These are phyloP conservation scores for Arenaria interpres DNA, from an alignment of 2,113 vertebrate species.

Conservation along the genomic window DNA sequence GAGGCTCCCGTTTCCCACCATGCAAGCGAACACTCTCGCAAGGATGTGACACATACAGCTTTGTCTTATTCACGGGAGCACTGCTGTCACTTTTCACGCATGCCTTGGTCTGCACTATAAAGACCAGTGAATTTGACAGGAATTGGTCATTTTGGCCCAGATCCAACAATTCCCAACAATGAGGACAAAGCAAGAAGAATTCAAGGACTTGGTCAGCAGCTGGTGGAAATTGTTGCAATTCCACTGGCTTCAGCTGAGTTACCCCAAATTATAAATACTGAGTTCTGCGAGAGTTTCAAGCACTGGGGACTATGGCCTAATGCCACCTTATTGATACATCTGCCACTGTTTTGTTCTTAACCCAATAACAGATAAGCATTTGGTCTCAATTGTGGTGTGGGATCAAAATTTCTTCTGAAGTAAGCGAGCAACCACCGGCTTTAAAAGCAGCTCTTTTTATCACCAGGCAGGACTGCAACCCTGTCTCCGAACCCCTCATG, in stretches of 20 bases:
- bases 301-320: neutral
- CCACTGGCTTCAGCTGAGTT: neutral
- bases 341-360: neutral
- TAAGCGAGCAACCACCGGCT: neutral
- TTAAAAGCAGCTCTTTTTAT: neutral
- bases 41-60: neutral
- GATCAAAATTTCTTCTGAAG: neutral
- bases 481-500: neutral
- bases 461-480: too few relatives aligned
- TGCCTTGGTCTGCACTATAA: neutral
- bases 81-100: accelerated
- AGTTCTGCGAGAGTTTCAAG: neutral
- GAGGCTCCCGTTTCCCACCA: neutral
- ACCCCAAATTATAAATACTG: neutral
- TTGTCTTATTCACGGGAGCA: neutral
- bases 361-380: neutral
- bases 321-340: neutral
- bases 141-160: neutral
- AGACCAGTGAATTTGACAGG: neutral
- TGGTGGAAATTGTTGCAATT: neutral
- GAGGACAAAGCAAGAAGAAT: neutral
- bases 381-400: neutral
- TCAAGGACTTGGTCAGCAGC: neutral
- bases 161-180: neutral
- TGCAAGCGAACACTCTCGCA: accelerated